Evolutionary conservation across 2,888 invertebrate genomes (phyloP), one percentile per base, ranked within the genome.

Genomic region (Dioctria rufipes): DNA sequence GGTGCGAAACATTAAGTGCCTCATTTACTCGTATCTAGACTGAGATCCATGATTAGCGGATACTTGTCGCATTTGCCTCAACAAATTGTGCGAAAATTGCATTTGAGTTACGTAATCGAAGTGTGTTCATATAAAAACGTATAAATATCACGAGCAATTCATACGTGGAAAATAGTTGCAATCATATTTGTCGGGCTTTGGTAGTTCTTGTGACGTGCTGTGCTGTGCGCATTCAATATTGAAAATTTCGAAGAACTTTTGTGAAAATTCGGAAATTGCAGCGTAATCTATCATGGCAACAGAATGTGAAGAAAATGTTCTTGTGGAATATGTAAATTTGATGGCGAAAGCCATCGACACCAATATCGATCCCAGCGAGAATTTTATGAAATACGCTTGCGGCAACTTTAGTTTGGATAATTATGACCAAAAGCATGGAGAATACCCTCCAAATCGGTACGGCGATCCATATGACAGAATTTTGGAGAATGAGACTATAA

Each of bases 361-460:
- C 4, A 5, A n/a, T 13, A 25, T 73, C 51, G 54, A 58, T 40
- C 73, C 73, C 6, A 13, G 5, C 4, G 60, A 42, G 3, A 51
- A 73, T 25, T 73, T 73, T 42, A 13, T 73, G 13, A 58, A 73
- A n/a, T 73, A 58, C 13, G 73, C 73, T 8, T 51, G 73, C 4
- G 73, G 73, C 4, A 73, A 73, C 5, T 73, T 73, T 5, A 54
- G 39, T 40, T n/a, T 37, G 39, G 73, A 73, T 42, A 13, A 40
- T 42, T 73, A 40, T 42, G 73, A 73, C 51, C 40, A 6, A 42
- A 58, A 37, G 5, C 40, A 58, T 8, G 73, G 73, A 0, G 42
- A 58, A 8, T 60, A 73, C 60, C 42, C 51, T 4, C 73, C 73
- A 60, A 42, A 25, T n/a, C n/a, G 37, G 6, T 9, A 58, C 13